phyloP scores from a whole-genome alignment of 2,888 invertebrate genomes.

The Heteromurus nitidus region DNA sequence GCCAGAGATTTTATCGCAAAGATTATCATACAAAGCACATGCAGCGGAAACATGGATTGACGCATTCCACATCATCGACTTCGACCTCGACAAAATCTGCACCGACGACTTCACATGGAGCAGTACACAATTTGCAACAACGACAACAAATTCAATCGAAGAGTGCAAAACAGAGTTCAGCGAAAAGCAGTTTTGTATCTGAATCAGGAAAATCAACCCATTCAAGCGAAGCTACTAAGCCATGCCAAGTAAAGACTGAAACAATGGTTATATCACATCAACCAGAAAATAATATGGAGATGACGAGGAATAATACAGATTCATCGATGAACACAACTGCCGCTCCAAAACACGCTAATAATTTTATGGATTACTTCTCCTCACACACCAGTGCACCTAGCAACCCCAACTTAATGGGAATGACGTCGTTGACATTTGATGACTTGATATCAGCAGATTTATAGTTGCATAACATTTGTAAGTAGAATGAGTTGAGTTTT shows the following conservation, averaged over 20 bases:
- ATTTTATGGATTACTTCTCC: not conserved
- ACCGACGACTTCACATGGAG: not conserved
- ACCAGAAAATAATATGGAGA: too few relatives aligned
- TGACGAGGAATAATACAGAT: too few relatives aligned
- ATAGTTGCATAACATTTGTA: too few relatives aligned
- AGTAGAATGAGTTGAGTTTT: too few relatives aligned
- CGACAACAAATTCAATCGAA: not conserved
- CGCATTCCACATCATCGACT: not conserved
- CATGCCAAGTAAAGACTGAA: too few relatives aligned
- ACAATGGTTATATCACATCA: too few relatives aligned
- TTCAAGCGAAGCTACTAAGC: too few relatives aligned
- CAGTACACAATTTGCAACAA: too few relatives aligned
- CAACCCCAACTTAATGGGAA: constrained; percentile 33
- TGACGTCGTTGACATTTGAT: constrained; percentile 45
- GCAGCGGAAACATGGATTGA: constrained; percentile 53
- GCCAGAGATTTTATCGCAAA: constrained; percentile 45
- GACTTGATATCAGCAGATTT: constrained; percentile 49
- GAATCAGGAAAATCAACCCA: not conserved
- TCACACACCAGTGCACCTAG: not conserved
- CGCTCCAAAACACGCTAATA: not conserved
- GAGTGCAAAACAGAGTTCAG: not conserved
- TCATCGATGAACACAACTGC: too few relatives aligned
- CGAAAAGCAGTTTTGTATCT: not conserved
- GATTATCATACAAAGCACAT: constrained; percentile 55
- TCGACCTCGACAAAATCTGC: not conserved